These are phyloP conservation scores for Pinna nobilis DNA, from an alignment of 1,140 invertebrate species.

Conservation along the genomic window DNA sequence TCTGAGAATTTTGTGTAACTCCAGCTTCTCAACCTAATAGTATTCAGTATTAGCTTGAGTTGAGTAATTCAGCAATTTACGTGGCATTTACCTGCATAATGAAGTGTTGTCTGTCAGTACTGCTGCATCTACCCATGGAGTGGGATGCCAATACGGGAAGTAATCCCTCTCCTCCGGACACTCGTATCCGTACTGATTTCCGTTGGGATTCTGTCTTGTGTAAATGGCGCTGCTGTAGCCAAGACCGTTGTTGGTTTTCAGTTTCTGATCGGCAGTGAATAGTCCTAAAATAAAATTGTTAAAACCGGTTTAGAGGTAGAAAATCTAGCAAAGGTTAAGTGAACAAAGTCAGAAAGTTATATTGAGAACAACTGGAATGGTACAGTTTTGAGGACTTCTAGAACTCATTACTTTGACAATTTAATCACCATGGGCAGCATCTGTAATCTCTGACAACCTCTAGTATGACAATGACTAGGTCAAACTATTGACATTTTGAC, in stretches of 20 bases:
- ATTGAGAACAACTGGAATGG: neutral
- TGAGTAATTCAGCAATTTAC: no score
- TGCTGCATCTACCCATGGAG: conserved; percentile 72
- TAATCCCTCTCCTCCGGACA: conserved; percentile 75
- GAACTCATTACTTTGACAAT: no score
- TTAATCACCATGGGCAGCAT: no score
- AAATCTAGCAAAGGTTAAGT: neutral
- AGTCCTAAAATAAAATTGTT: conserved; percentile 68
- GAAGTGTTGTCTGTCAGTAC: conserved; percentile 69
- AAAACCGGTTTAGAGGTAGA: neutral
- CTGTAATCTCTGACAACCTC: no score
- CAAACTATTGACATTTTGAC: no score
- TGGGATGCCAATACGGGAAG: conserved; percentile 74
- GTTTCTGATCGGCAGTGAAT: conserved; percentile 72
- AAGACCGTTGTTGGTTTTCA: conserved; percentile 64
- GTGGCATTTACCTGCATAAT: conserved; percentile 64
- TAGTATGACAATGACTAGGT: neutral
- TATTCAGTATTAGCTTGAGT: no score
- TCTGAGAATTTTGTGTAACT: no score
- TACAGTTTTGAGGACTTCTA: neutral
- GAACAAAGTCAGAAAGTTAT: neutral
- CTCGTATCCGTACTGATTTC: conserved; percentile 71
- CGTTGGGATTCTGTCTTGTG: conserved; percentile 72
- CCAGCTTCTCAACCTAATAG: no score
- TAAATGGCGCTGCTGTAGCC: conserved; percentile 70